Conservation (phyloP, 2,797 vertebrate genomes). For the Sebastes minor region DNA sequence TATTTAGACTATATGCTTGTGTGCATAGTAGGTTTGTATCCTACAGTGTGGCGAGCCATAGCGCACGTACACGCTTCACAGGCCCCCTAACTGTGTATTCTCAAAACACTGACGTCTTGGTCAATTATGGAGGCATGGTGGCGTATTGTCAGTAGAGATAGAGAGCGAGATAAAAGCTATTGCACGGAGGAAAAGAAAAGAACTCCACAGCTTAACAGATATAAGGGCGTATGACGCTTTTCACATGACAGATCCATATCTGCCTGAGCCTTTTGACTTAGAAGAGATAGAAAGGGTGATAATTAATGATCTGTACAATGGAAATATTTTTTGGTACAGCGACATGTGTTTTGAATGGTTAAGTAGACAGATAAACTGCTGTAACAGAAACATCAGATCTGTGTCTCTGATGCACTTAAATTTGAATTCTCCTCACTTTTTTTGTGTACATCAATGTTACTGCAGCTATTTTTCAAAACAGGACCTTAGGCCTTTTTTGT, state of each 20-base stretch:
- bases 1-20: conserved; percentile 39
- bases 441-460: background rate
- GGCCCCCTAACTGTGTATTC: conserved; percentile 41
- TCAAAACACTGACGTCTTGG: conserved; percentile 64
- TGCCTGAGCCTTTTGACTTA: conserved; percentile 9
- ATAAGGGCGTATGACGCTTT: conserved; percentile 14
- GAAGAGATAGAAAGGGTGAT: background rate
- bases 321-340: background rate
- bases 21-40: background rate
- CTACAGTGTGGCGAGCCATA: background rate
- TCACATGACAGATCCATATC: conserved; percentile 17
- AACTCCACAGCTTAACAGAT: conserved; percentile 26
- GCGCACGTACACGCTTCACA: conserved; percentile 29
- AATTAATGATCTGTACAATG: conserved; percentile 6
- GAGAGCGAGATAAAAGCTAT: conserved; percentile 52
- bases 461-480: background rate
- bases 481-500: background rate
- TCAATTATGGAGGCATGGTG: conserved; percentile 68
- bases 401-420: background rate
- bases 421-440: background rate
- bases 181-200: conserved; percentile 26
- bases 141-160: conserved; percentile 73
- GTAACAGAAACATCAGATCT: conserved; percentile 25
- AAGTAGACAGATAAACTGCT: conserved; percentile 8
- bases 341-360: conserved; percentile 14